Percentiles rank a stretch among this genome's conserved stretches.
Conservation (phyloP, 2,888 invertebrate species). For the Scaeva pyrastri region DNA sequence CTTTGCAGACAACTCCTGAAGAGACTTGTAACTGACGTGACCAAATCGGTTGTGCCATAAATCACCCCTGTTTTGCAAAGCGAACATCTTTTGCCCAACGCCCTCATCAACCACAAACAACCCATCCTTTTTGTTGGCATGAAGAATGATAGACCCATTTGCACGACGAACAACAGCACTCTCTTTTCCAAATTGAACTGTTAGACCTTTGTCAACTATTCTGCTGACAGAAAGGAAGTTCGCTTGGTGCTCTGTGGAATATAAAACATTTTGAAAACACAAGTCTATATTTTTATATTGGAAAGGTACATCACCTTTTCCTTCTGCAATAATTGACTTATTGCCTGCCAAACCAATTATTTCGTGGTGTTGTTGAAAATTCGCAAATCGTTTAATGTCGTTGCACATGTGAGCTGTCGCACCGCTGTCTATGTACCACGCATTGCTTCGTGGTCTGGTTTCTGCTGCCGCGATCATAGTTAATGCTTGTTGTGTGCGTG, state of each 20-base stretch:
- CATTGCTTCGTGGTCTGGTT: constrained; percentile 17
- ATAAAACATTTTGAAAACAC: constrained; percentile 65
- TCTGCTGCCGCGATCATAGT: constrained; percentile 52
- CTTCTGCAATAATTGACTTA: constrained; percentile 59
- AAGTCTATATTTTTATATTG: constrained; percentile 61
- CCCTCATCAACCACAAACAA: constrained; percentile 31
- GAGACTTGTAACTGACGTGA: constrained; percentile 59
- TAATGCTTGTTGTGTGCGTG: constrained; percentile 56
- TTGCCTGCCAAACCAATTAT: constrained; percentile 63
- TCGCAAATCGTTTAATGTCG: constrained; percentile 9
- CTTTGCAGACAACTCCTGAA: constrained; percentile 54
- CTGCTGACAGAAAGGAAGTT: constrained; percentile 73
- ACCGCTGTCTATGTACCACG: constrained; percentile 63
- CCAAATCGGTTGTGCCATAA: constrained; percentile 66
- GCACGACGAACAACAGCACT: constrained; percentile 42
- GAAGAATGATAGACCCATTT: constrained; percentile 36
- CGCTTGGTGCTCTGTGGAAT: constrained; percentile 57
- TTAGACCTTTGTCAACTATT: constrained; percentile 69
- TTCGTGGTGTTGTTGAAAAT: constrained; percentile 59
- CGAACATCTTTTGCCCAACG: constrained; percentile 14
- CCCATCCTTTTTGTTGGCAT: constrained; percentile 26
- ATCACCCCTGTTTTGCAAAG: constrained; percentile 27
- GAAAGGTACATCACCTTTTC: constrained; percentile 70
- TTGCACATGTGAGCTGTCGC: constrained; percentile 56
- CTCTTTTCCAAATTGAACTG: constrained; percentile 57